Base-by-base conservation (phyloP, 2,797 vertebrate species). In the Staurois parvus region DNA sequence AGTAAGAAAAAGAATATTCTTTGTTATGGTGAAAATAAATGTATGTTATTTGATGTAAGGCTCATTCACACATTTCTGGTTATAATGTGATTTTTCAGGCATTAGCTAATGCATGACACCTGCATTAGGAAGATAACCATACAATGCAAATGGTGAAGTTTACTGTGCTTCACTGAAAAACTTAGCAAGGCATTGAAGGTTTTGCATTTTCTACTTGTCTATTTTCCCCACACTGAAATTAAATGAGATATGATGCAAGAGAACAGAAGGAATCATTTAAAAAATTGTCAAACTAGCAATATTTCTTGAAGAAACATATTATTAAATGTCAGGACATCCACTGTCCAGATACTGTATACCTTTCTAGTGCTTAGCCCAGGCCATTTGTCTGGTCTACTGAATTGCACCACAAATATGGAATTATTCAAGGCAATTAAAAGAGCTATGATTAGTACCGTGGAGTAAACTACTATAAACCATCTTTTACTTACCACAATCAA, bases 1-100 rank as follows among this genome's bases (percentile, higher is more conserved):
- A 79, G 11, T 45, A 52, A 69, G 28, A 52, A 73, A n/a, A 28
- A 12, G 1, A 73, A 37, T 42, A n/a, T 40, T n/a, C 11, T 72
- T 42, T 72, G 12, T 40, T 72, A 12, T 72, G 13, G 17, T 17
- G 37, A 37, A 79, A 48, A 32, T 8, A 48, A 68, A 48, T 68
- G 19, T 69, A 24, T 19, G 40, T 17, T 42, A 32, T 32, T 42
- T 42, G 12, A 48, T 32, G 29, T 66, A 13, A n/a, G 19, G 29
- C 64, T 66, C 10, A 68, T 79, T 48, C 26, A 48, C 30, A 56
- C 28, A 29, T 52, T 28, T 52, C 7, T 30, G 30, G 9, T 30
- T 48, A 56, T 48, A 30, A 32, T 13, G 67, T 45, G 26, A 70
- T 70, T 70, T 48, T 77, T 64, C 52, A 77, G 26, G 30, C 32